Conservation (phyloP, 2,797 vertebrate genomes). For the Platyrinchus mystaceus region DNA sequence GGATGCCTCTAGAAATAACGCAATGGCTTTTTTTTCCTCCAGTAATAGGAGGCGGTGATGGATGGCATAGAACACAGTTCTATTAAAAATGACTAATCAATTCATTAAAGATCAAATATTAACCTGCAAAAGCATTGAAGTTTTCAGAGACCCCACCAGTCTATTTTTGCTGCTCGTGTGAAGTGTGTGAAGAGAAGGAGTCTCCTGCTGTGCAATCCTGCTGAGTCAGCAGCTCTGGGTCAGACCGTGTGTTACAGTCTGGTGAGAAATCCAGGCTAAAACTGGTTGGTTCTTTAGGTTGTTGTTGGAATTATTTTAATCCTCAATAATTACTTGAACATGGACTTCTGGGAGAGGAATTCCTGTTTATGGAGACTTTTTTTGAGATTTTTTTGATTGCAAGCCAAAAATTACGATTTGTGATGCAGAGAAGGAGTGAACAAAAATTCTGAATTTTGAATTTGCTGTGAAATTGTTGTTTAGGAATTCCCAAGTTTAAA, state of each 20-base stretch:
- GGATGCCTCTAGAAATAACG: neutral
- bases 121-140: neutral
- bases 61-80: neutral
- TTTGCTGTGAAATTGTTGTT: neutral
- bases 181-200: neutral
- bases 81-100: constrained; percentile 1
- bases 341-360: neutral
- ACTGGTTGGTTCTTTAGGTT: neutral
- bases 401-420: neutral
- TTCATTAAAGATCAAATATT: neutral
- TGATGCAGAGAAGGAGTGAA: neutral
- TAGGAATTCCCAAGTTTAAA: neutral
- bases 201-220: neutral
- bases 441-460: neutral
- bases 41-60: neutral
- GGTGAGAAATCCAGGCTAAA: neutral
- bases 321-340: neutral
- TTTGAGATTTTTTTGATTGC: neutral
- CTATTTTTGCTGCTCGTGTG: neutral
- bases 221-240: neutral
- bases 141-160: neutral
- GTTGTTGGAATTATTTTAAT: neutral
- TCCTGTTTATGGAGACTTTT: neutral
- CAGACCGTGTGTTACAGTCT: neutral
- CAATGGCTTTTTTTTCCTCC: neutral